These are phyloP conservation scores for Aphrophora alni DNA, from an alignment of 2,888 invertebrate species.

Conservation along the genomic window DNA sequence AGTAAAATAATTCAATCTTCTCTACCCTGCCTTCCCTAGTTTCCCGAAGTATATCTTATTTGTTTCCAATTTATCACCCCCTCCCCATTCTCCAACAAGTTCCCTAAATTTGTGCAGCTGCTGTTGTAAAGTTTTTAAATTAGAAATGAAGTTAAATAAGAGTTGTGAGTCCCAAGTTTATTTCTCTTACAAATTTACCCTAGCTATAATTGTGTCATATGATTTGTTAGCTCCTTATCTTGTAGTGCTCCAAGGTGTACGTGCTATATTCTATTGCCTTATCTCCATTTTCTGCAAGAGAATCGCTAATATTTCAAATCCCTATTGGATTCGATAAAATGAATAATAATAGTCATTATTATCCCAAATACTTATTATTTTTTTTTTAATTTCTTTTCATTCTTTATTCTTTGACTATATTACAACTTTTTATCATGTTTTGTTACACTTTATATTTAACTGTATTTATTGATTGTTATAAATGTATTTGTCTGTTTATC, in stretches of 20 bases:
- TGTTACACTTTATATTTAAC: no score
- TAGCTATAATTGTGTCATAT: background rate
- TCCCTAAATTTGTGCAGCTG: constrained; percentile 1
- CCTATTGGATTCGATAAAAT: no score
- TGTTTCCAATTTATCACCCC: constrained; percentile 9
- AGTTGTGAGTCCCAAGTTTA: background rate
- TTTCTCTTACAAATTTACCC: no score
- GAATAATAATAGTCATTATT: no score
- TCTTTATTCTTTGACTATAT: no score
- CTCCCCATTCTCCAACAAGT: background rate
- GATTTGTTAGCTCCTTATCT: constrained; percentile 1
- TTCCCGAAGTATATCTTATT: background rate
- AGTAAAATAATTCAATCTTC: background rate
- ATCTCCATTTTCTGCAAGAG: background rate
- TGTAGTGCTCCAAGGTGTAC: background rate
- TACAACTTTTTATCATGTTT: no score
- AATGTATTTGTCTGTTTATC: no score
- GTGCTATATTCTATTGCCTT: background rate
- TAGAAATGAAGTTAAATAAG: constrained; percentile 1
- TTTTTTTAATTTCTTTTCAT: no score
- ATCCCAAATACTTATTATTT: no score
- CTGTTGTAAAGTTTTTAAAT: constrained; percentile 6
- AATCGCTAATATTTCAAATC: background rate
- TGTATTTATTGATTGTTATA: no score
- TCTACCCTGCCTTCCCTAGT: background rate